Conservation (phyloP, 2,113 vertebrate species). For the Euleptes europaea region DNA sequence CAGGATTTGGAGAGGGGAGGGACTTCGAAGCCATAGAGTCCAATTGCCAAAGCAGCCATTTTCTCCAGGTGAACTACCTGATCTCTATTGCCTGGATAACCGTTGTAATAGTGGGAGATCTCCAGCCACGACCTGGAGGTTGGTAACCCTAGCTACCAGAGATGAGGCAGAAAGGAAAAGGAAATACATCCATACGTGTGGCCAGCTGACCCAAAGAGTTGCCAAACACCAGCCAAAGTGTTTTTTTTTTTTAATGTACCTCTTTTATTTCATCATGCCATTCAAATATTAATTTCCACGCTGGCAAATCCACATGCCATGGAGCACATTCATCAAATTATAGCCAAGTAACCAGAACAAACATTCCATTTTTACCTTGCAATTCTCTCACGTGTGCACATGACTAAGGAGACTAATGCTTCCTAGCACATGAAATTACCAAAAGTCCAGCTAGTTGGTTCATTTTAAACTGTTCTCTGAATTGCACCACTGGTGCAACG, state of each 20-base stretch:
- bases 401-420: not conserved
- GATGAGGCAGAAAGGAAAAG: not conserved
- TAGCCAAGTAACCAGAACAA: not conserved
- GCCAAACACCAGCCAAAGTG: not conserved
- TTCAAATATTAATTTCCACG: not conserved
- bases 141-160: too few species aligned
- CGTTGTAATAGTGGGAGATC: too few species aligned
- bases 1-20: too few species aligned
- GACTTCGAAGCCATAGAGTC: too few species aligned
- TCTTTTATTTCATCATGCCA: not conserved
- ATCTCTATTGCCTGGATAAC: too few species aligned
- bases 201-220: not conserved
- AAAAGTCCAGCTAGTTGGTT: not conserved
- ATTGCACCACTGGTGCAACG: not conserved
- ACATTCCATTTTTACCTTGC: not conserved
- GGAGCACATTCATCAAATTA: not conserved
- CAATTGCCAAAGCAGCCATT: too few species aligned
- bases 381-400: not conserved
- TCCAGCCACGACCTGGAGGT: too few species aligned
- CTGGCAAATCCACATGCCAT: not conserved
- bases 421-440: not conserved
- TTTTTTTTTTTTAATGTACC: not conserved
- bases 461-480: not conserved
- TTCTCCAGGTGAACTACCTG: too few species aligned
- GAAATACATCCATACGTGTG: not conserved